Conservation (phyloP, 2,888 invertebrate species). For the Drosophila rellima region DNA sequence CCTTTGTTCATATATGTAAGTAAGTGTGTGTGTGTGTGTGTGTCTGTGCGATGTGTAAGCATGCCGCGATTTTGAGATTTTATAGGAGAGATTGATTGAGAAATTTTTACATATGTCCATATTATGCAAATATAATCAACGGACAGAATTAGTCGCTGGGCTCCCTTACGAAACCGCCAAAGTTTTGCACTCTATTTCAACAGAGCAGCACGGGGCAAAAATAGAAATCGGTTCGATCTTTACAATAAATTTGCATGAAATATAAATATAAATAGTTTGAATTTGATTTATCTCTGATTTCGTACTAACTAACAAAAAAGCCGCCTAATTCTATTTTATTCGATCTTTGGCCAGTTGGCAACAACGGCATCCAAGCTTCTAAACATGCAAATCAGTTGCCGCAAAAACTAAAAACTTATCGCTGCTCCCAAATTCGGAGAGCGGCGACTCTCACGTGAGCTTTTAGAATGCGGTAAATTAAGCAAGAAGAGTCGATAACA, state of each 20-base stretch:
- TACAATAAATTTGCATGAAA: constrained; percentile 14
- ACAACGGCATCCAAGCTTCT: constrained; percentile 4
- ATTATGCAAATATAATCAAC: constrained; percentile 56
- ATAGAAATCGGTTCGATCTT: constrained; percentile 58
- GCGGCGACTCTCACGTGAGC: neutral
- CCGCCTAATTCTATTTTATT: constrained; percentile 6
- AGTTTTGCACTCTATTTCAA: constrained; percentile 26
- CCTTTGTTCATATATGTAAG: constrained; percentile 1
- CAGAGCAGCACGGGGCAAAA: constrained; percentile 24
- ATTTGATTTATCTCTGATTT: constrained; percentile 13
- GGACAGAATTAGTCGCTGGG: constrained; percentile 48
- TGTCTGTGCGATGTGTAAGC: constrained; percentile 2
- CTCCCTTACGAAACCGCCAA: constrained; percentile 24
- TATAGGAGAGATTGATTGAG: constrained; percentile 64
- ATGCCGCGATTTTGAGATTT: constrained; percentile 30
- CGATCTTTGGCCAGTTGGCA: constrained; percentile 4
- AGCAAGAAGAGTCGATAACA: constrained; percentile 12
- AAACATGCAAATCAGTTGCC: constrained; percentile 1
- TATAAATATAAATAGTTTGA: constrained; percentile 22
- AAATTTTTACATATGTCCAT: constrained; percentile 30
- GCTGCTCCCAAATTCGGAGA: neutral
- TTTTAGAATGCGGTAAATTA: neutral
- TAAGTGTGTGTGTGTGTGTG: neutral
- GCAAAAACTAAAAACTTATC: neutral
- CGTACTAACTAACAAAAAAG: neutral